These are phyloP conservation scores for Tenthredo distinguenda DNA, from an alignment of 2,888 invertebrate genomes.

Conservation along the genomic window DNA sequence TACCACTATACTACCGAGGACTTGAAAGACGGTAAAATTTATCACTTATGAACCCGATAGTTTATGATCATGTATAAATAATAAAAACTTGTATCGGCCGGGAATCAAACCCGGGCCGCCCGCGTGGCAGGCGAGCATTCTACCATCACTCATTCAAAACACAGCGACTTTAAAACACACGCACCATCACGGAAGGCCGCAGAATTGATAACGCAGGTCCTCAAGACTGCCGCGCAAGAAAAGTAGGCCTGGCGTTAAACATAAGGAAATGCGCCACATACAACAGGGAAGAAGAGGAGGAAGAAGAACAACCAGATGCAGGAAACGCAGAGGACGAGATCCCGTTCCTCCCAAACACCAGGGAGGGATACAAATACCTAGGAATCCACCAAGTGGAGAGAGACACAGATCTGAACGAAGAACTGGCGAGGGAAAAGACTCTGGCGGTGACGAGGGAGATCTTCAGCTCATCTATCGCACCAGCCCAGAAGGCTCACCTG, in stretches of 20 bases:
- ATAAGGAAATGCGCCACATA: slow-evolving; percentile 44
- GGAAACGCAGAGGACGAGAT: too few relatives aligned
- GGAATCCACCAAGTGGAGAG: too few relatives aligned
- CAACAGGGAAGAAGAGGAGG: not conserved
- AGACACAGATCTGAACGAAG: too few relatives aligned
- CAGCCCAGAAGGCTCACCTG: too few relatives aligned
- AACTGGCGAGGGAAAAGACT: too few relatives aligned
- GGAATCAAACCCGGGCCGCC: slow-evolving; percentile 75
- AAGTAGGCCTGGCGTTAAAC: slow-evolving; percentile 43
- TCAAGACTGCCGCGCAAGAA: not conserved
- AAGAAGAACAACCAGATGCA: not conserved
- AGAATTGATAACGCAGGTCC: too few relatives aligned
- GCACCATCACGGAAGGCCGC: not conserved
- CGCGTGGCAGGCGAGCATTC: slow-evolving; percentile 78
- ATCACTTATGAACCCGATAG: not conserved
- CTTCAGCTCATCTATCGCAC: too few relatives aligned
- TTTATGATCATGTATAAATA: not conserved
- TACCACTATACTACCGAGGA: slow-evolving; percentile 47
- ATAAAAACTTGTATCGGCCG: slow-evolving; percentile 67
- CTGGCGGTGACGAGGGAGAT: too few relatives aligned
- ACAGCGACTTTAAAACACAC: slow-evolving; percentile 56
- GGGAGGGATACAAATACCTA: too few relatives aligned
- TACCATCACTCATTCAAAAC: slow-evolving; percentile 59
- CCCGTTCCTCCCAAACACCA: too few relatives aligned
- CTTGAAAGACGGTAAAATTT: not conserved